A percentile compares a stretch with the other conserved stretches of the same genome.
These are phyloP conservation scores for Yasuhikotakia modesta DNA, from an alignment of 2,797 vertebrate species.

Conservation along the genomic window DNA sequence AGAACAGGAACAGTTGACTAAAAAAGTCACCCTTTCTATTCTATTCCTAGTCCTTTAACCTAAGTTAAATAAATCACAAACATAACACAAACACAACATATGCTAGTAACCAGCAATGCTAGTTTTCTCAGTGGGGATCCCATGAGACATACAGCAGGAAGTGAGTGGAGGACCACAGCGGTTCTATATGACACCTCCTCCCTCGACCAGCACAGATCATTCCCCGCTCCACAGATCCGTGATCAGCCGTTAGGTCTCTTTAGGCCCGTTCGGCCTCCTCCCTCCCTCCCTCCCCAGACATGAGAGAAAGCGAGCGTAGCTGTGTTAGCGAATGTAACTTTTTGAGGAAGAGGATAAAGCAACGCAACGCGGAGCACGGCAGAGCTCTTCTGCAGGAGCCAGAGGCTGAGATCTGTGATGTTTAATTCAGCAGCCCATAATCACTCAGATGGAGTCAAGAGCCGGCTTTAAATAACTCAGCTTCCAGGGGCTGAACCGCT, in stretches of 20 bases:
- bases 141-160: slow-evolving; percentile 11
- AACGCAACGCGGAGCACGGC: slow-evolving; percentile 64
- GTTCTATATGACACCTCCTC: slow-evolving; percentile 20
- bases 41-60: too few species aligned
- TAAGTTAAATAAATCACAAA: too few species aligned
- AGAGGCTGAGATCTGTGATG: slow-evolving; percentile 82
- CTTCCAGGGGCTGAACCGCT: slow-evolving; percentile 78
- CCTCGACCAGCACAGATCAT: slow-evolving; percentile 34
- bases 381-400: slow-evolving; percentile 74
- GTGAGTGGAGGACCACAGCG: slow-evolving; percentile 7
- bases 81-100: too few species aligned
- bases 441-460: slow-evolving; percentile 81
- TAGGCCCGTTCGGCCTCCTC: slow-evolving; percentile 20
- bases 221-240: slow-evolving; percentile 33
- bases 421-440: slow-evolving; percentile 86
- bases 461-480: slow-evolving; percentile 84
- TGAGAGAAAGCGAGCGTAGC: slow-evolving; percentile 22
- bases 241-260: slow-evolving; percentile 35
- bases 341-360: slow-evolving; percentile 78
- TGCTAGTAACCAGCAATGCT: too few species aligned
- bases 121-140: neutral
- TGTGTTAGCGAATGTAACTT: slow-evolving; percentile 64
- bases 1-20: too few species aligned
- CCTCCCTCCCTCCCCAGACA: slow-evolving; percentile 10
- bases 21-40: too few species aligned